phyloP scores from a whole-genome alignment of 53 echinoderm and acorn worm genomes.

The Actinopyga echinites region DNA sequence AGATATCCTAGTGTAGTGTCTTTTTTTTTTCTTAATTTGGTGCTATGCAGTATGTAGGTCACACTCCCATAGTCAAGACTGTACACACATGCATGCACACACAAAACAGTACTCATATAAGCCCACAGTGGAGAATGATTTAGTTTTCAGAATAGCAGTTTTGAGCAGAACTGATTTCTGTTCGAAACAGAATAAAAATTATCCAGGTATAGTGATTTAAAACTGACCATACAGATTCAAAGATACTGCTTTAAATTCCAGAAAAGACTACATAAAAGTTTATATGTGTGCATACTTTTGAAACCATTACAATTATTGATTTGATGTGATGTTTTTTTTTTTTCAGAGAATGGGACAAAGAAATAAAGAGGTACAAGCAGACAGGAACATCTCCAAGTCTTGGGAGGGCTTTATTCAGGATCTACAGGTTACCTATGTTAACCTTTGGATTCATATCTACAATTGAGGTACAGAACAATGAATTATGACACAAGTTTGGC shows the following conservation, averaged over 20 bases:
- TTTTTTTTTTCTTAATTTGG: too few species aligned
- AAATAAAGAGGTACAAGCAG: conserved; percentile 32
- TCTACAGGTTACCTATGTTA: conserved; percentile 45
- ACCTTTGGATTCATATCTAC: conserved; percentile 48
- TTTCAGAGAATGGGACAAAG: conserved; percentile 78
- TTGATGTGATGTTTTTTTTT: not conserved
- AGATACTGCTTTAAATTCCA: not conserved
- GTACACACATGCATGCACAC: too few species aligned
- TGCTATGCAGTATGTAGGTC: too few species aligned
- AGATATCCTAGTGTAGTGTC: too few species aligned
- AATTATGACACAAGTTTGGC: too few species aligned
- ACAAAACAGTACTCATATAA: too few species aligned
- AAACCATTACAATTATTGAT: not conserved
- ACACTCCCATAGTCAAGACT: too few species aligned
- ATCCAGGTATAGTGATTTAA: not conserved
- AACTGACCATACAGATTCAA: not conserved
- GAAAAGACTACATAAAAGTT: not conserved
- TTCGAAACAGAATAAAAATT: too few species aligned
- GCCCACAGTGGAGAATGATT: too few species aligned
- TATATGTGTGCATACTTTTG: not conserved
- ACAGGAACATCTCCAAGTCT: conserved; percentile 50
- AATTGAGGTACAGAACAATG: conserved; percentile 60
- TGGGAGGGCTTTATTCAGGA: conserved; percentile 34
- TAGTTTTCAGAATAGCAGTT: too few species aligned
- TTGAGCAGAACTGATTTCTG: too few species aligned